phyloP scores from a whole-genome alignment of 2,113 vertebrate genomes.

The Pimephales promelas region DNA sequence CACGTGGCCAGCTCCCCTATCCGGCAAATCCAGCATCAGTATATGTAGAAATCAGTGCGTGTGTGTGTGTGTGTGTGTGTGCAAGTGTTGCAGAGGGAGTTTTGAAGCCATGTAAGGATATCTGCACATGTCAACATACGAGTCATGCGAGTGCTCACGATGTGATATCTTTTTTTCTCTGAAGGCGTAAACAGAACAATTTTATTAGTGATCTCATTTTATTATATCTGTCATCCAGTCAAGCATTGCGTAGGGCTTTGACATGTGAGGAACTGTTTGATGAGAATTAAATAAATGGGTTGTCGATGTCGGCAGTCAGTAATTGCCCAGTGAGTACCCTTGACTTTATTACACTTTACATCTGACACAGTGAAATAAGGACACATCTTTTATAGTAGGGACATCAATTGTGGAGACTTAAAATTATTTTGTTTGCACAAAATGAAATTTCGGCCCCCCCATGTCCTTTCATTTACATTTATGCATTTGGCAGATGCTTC shows the following conservation, averaged over 20 bases:
- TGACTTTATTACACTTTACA: constrained; percentile 33
- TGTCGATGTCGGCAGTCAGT: constrained; percentile 6
- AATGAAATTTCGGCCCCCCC: not conserved
- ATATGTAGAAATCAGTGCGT: constrained; percentile 14
- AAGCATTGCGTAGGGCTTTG: constrained; percentile 6
- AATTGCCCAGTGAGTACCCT: constrained; percentile 12
- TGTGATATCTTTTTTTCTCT: not conserved
- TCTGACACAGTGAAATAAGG: constrained; percentile 25
- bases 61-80: not conserved
- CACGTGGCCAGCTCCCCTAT: constrained; percentile 14
- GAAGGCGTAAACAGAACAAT: constrained; percentile 42
- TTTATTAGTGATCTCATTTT: constrained; percentile 1
- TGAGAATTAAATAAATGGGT: constrained; percentile 28
- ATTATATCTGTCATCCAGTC: constrained; percentile 2
- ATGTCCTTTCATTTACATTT: not conserved
- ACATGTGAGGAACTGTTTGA: constrained; percentile 25
- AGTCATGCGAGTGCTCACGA: not conserved
- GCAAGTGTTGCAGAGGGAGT: constrained; percentile 14
- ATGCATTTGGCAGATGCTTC: not conserved
- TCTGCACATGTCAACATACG: not conserved
- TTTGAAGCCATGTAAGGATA: not conserved
- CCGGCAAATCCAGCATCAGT: constrained; percentile 39
- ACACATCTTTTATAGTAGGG: not conserved
- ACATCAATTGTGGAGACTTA: not conserved
- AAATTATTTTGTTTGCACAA: not conserved